phyloP scores from a whole-genome alignment of 2,797 vertebrate genomes.

The Rhynchotus rufescens region DNA sequence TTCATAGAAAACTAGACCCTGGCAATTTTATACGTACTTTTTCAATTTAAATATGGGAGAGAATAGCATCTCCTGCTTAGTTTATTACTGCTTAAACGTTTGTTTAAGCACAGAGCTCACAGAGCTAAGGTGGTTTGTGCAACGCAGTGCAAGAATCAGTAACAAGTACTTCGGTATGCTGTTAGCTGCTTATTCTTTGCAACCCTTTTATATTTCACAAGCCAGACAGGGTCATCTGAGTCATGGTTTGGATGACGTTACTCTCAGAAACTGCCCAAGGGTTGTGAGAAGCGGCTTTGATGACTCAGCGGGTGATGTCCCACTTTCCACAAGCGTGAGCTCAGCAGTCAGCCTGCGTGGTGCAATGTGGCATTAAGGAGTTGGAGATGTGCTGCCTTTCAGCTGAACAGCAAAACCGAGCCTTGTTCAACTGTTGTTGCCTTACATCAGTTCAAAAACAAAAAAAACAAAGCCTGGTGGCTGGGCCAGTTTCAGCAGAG shows the following conservation, averaged over 20 bases:
- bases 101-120: too few relatives aligned
- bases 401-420: not conserved
- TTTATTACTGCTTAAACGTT: not conserved
- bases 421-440: fast-evolving
- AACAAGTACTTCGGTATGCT: not conserved
- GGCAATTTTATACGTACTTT: not conserved
- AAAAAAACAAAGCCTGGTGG: fast-evolving
- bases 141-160: not conserved
- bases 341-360: fast-evolving
- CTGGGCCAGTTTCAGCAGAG: not conserved
- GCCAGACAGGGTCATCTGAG: not conserved
- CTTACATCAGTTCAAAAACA: not conserved
- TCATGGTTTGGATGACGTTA: not conserved
- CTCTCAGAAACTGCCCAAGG: conserved; percentile 16
- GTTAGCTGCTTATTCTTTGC: not conserved
- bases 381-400: not conserved
- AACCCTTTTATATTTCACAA: not conserved
- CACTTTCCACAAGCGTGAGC: not conserved
- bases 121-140: not conserved
- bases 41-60: not conserved
- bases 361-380: fast-evolving
- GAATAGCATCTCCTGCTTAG: not conserved
- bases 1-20: not conserved
- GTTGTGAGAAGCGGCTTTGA: not conserved
- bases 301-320: not conserved